Percentiles rank a stretch among this genome's conserved stretches.
These are phyloP conservation scores for Sinonovacula constricta DNA, from an alignment of 1,140 invertebrate species.

Conservation along the genomic window DNA sequence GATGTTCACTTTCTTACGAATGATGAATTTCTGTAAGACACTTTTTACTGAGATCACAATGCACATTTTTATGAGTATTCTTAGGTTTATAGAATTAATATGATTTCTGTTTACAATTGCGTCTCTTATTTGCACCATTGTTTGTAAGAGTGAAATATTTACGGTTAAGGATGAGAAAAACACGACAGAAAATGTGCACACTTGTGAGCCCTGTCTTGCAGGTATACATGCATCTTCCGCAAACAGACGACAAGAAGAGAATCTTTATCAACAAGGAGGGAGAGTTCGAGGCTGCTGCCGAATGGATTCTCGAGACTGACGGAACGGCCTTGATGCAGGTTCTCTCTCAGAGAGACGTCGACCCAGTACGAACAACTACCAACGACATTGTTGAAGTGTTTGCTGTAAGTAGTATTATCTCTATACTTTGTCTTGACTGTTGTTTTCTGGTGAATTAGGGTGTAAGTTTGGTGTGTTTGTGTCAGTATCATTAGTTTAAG, in stretches of 20 bases:
- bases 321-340: constrained; percentile 99
- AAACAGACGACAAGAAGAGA: constrained; percentile 98
- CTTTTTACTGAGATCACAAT: no score
- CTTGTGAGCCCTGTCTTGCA: constrained; percentile 78
- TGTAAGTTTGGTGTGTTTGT: no score
- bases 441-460: no score
- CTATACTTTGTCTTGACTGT: no score
- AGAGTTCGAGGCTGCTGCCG: constrained; percentile 98
- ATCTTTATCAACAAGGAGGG: constrained; percentile 98
- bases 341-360: constrained; percentile 96
- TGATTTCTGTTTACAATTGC: no score
- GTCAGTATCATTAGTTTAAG: no score
- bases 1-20: no score
- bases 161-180: neutral
- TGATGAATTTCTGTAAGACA: no score
- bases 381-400: constrained; percentile 99
- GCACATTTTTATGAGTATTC: no score
- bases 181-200: neutral
- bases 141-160: no score
- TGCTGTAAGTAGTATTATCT: constrained; percentile 84
- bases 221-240: constrained; percentile 99
- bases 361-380: constrained; percentile 97
- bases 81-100: no score
- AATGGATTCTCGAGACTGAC: constrained; percentile 99
- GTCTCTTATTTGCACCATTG: no score